These are phyloP conservation scores for Vanessa tameamea DNA, from an alignment of 1,140 invertebrate species.

Conservation along the genomic window DNA sequence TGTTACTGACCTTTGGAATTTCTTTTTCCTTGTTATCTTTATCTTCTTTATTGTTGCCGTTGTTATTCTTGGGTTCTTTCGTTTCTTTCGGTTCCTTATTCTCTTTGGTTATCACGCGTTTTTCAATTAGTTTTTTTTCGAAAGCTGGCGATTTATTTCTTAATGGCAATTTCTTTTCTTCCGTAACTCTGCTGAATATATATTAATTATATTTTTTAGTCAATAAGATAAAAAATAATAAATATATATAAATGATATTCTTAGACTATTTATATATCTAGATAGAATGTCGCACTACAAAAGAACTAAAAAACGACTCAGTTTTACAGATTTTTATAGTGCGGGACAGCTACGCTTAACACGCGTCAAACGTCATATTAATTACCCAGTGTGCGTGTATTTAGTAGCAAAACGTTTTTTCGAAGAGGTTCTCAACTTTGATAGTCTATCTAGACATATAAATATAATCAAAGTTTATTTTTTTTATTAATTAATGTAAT, in stretches of 20 bases:
- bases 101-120: slow-evolving; percentile 65
- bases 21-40: slow-evolving; percentile 42
- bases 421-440: no score
- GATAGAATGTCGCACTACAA: no score
- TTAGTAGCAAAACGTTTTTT: no score
- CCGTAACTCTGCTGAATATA: slow-evolving; percentile 42
- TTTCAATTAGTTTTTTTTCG: slow-evolving; percentile 58
- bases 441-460: no score
- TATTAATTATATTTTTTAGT: not conserved
- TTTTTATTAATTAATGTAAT: no score
- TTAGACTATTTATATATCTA: no score
- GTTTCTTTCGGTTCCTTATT: slow-evolving; percentile 68
- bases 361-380: no score
- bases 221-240: not conserved
- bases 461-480: no score
- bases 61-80: slow-evolving; percentile 49
- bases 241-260: not conserved
- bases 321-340: no score
- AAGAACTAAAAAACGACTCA: no score
- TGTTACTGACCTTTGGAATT: slow-evolving; percentile 42
- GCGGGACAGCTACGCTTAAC: no score
- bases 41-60: slow-evolving; percentile 45
- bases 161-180: slow-evolving; percentile 52
- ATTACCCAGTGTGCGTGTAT: no score
- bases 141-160: slow-evolving; percentile 42